A percentile compares a stretch with the other conserved stretches of the same genome.
Evolutionary conservation across 2,888 invertebrate genomes (phyloP).

Genomic region (Plagodis dolabraria): DNA sequence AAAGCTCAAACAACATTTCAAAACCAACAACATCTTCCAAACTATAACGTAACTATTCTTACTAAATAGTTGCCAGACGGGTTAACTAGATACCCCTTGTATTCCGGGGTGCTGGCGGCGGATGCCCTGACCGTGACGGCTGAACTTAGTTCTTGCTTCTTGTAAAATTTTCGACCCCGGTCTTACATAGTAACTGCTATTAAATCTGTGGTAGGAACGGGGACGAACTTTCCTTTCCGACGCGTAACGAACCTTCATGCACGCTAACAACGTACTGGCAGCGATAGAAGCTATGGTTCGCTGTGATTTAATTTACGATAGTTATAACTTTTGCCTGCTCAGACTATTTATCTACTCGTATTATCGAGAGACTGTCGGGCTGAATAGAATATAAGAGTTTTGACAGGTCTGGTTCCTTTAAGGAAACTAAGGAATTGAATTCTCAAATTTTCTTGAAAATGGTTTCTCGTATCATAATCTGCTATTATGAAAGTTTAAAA

Average conservation of each 20-base stretch:
- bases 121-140: slow-evolving; percentile 24
- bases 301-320: background rate
- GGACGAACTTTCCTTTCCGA: slow-evolving; percentile 50
- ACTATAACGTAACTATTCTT: background rate
- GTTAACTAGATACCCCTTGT: slow-evolving; percentile 2
- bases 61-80: slow-evolving; percentile 11
- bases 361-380: no score
- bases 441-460: no score
- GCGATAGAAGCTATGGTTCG: slow-evolving; percentile 5
- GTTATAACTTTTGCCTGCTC: background rate
- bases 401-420: no score
- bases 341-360: no score
- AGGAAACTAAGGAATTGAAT: no score
- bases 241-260: slow-evolving; percentile 57
- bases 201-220: slow-evolving; percentile 6
- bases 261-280: slow-evolving; percentile 31
- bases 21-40: background rate
- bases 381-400: no score
- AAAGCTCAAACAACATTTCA: background rate
- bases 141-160: slow-evolving; percentile 42
- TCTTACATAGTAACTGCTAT: background rate
- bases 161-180: slow-evolving; percentile 43
- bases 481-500: no score
- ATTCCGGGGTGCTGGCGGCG: slow-evolving; percentile 8
- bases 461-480: no score